Evolutionary conservation across 1,140 invertebrate genomes (phyloP), one percentile per base, ranked within the genome.

Genomic region (Solenopsis invicta): DNA sequence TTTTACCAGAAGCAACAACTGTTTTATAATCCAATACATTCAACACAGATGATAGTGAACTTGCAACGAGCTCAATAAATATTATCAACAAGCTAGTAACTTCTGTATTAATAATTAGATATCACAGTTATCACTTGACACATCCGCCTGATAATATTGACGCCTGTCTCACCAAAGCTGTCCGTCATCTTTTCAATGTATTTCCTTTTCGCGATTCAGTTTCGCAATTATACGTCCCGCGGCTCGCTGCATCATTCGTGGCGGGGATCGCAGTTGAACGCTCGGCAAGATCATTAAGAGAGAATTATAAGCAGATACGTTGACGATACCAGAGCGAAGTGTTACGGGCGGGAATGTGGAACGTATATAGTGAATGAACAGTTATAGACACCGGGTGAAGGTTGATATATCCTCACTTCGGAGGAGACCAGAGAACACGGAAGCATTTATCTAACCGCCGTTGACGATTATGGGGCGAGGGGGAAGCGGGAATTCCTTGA

Each of bases 281-380:
- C 12, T 24, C 85, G 41, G 62, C 21, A 54, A 29, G 48, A 21
- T 54, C 64, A 84, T 90, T 85, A 89, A 72, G 71, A 56, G 64
- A 24, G 61, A 74, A 90, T 90, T 87, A 87, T 45, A 75, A 88
- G 64, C 50, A 64, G 80, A 85, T 72, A 66, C 24, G 48, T 85
- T 72, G 67, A 85, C 50, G 86, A 90, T 77, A 80, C 1, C 67
- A 29, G 56, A 54, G 59, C 50, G 34, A 82, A 90, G 59, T 72
- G 29, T 90, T 74, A 67, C 67, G 61, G n/a, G 50, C 10, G 56
- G 37, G 75, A 91, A 88, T 91, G 86, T 87, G 18, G 87, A 90
- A 89, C 87, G 78, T 69, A 21, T 24, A 66, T 18, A 45, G 67
- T 75, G 59, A 88, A 88, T 84, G 64, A 87, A 89, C 77, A 87